These are phyloP conservation scores for Phymatocera aterrima DNA, from an alignment of 2,888 invertebrate genomes.

Conservation along the genomic window DNA sequence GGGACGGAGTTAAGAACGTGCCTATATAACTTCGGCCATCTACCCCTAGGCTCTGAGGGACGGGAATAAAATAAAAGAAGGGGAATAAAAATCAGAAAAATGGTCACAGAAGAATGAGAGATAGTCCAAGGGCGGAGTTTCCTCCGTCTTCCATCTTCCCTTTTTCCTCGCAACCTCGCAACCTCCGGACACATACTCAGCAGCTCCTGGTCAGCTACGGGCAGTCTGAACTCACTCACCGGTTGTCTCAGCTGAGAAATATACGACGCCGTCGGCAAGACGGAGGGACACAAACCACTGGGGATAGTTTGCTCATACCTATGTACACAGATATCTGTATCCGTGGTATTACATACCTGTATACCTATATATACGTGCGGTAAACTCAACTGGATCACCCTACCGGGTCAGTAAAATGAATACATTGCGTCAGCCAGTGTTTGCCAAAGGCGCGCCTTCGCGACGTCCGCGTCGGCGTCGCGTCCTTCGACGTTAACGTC, in stretches of 20 bases:
- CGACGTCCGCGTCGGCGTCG: background rate
- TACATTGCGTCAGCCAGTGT: constrained; percentile 5
- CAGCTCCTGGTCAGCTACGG: constrained; percentile 11
- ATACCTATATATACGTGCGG: background rate
- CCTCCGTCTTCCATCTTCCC: background rate
- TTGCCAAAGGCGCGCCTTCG: constrained; percentile 1
- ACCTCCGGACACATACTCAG: constrained; percentile 34
- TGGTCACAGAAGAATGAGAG: constrained; percentile 36
- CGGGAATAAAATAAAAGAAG: constrained; percentile 37
- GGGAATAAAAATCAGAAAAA: constrained; percentile 46
- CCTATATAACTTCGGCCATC: constrained; percentile 24
- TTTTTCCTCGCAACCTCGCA: background rate
- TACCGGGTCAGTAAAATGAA: constrained; percentile 15
- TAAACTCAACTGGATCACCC: background rate
- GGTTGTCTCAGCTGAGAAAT: constrained; percentile 37
- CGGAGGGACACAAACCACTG: constrained; percentile 6
- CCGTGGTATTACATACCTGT: background rate
- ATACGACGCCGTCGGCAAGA: constrained; percentile 36
- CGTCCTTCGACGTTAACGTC: constrained; percentile 13
- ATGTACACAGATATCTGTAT: background rate
- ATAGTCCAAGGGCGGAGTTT: constrained; percentile 28
- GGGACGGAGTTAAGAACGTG: constrained; percentile 4
- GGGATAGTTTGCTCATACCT: background rate
- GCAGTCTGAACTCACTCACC: constrained; percentile 9
- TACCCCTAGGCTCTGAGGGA: constrained; percentile 17